phyloP scores from a whole-genome alignment of 2,888 invertebrate genomes.

The Euproctis similis region DNA sequence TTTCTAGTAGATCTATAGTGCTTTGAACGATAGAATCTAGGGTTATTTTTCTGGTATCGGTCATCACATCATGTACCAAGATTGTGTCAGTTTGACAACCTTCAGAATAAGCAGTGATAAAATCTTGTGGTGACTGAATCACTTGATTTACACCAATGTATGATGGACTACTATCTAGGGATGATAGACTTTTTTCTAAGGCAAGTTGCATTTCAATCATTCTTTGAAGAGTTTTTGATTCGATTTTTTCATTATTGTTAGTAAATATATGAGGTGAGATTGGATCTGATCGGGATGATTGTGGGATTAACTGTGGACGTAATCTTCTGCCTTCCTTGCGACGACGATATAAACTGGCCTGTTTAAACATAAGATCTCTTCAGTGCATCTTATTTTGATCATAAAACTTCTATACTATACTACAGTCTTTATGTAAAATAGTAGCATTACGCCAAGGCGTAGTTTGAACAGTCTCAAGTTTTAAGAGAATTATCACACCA shows the following conservation, averaged over 20 bases:
- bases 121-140: conserved; percentile 60
- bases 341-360: conserved; percentile 69
- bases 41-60: conserved; percentile 55
- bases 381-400: no score
- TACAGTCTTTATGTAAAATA: no score
- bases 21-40: conserved; percentile 58
- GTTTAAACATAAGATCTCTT: conserved; percentile 54
- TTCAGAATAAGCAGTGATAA: conserved; percentile 45
- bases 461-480: no score
- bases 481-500: no score
- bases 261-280: conserved; percentile 18
- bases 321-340: conserved; percentile 58
- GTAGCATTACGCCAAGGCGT: no score
- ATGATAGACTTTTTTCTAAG: conserved; percentile 55
- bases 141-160: conserved; percentile 54
- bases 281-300: conserved; percentile 48
- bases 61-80: conserved; percentile 52
- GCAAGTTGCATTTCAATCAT: conserved; percentile 64
- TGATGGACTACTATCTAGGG: conserved; percentile 49
- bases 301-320: conserved; percentile 41
- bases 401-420: no score
- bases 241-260: conserved; percentile 28
- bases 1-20: conserved; percentile 44
- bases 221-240: conserved; percentile 48
- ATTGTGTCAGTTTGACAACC: conserved; percentile 63